Evolutionary conservation across 2,113 vertebrate genomes (phyloP), one percentile per base, ranked within the genome.

Genomic region (Scomber scombrus): DNA sequence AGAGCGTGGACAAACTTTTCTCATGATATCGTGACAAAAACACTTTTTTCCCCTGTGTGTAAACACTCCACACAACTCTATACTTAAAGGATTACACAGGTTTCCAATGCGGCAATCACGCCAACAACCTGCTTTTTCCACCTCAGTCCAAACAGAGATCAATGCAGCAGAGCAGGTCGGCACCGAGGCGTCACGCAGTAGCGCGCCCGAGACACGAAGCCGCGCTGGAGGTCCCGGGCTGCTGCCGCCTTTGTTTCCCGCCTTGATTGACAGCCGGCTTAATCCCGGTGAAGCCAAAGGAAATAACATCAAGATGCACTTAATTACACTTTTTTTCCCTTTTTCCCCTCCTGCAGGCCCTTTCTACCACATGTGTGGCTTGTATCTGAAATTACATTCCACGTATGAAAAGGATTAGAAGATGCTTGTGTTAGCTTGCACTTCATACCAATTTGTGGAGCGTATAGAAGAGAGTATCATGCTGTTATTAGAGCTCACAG

Each of bases 341-440:
- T 26, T 83, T 23, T 66, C 82, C 84, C 82, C 71, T 85, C 84
- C 85, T 86, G 83, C 75, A 75, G 85, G 88, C 84, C 84, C 83
- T 88, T 91, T 90, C 76, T 90, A 82, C 90, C 74, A 86, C 90
- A 94, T 93, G 93, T 94, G 93, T 94, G 91, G 93, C 80, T 66
- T 88, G 75, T 74, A 88, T 92, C 85, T 93, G 85, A 93, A 90
- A 92, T 93, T 93, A 91, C 88, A 90, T 80, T 93, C 60, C 71
- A 80, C 71, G 85, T 88, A 90, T 87, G 82, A 87, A 88, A 70
- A 84, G 83, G 85, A 87, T 87, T 88, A 85, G 75, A 72, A 54
- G 61, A 7, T 81, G 80, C 94, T 81, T 90, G 94, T 86, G 82
- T 89, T 86, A 90, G 87, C 94, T 92, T 93, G 94, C 81, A 88